Evolutionary conservation across 2,797 vertebrate species (phyloP), one percentile per base, ranked within the genome.

Genomic region (Danio tinwini): DNA sequence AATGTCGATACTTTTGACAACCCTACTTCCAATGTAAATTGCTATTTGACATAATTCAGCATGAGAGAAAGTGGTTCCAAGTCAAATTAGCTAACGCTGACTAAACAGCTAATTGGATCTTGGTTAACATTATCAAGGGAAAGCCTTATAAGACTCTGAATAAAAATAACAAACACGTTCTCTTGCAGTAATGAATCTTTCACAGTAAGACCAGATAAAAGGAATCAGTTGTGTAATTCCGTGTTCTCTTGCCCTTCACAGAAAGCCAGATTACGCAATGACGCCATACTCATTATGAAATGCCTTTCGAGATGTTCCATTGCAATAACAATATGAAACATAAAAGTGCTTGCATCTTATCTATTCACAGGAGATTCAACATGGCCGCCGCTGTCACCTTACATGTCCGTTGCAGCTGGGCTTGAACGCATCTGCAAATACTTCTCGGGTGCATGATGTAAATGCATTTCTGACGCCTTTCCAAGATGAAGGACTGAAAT

Each of bases 391-490:
- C 86, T 89, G 86, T 92, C 87, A 80, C 77, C 89, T 79, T 86
- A 87, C 83, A 85, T 88, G 81, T 88, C 10, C 87, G 88, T 88
- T 95, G 94, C 93, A 94, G 84, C 83, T 81, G 88, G 92, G 84
- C 88, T 90, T 89, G 80, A 62, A 6, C 83, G 49, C 10, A 1
- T 58, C 76, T 71, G 61, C 74, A 10, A 29, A 29, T 29, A 29
- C 49, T 85, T 49, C 61, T 69, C 79, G 61, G 87, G 89, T 93
- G 91, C 94, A 98, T 89, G 89, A 98, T 98, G 96, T 98, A 94
- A 97, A 95, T 93, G 70, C 55, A 82, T 86, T 82, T 83, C 84
- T 81, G 81, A 42, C 82, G 47, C 21, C 86, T 88, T 90, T 81
- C 86, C 85, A 85, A 59, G 74, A 87, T 88, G 89, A 90, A 83